phyloP scores from a whole-genome alignment of 2,797 vertebrate species.

The Pygocentrus nattereri region DNA sequence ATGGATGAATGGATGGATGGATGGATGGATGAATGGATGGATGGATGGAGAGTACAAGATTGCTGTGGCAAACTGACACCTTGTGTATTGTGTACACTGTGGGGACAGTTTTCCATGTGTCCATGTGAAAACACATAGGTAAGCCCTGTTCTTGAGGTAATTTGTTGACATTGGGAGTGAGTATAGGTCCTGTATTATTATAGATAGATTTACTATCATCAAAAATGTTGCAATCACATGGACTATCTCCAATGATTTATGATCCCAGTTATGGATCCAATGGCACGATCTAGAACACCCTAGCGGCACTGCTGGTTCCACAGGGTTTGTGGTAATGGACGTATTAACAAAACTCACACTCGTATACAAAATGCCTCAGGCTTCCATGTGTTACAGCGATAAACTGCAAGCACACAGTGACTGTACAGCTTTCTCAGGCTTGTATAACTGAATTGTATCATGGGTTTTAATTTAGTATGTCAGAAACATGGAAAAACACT shows the following conservation, averaged over 20 bases:
- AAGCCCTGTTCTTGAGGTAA: neutral
- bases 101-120: neutral
- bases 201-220: neutral
- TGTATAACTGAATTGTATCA: neutral
- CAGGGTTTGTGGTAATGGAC: neutral
- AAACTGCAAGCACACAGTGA: neutral
- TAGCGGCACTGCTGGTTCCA: neutral
- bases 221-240: neutral
- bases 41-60: neutral
- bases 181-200: neutral
- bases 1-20: too few relatives aligned
- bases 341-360: neutral
- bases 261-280: neutral
- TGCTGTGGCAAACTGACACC: neutral
- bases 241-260: neutral
- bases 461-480: neutral
- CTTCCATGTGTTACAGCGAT: neutral
- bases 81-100: slow-evolving; percentile 7
- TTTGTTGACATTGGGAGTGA: neutral
- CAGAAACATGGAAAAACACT: slow-evolving; percentile 56
- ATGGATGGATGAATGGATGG: neutral
- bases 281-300: neutral
- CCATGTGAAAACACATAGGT: neutral
- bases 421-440: neutral
- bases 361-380: neutral